Conservation (phyloP, 2,113 vertebrate species). For the Arvicanthis niloticus region DNA sequence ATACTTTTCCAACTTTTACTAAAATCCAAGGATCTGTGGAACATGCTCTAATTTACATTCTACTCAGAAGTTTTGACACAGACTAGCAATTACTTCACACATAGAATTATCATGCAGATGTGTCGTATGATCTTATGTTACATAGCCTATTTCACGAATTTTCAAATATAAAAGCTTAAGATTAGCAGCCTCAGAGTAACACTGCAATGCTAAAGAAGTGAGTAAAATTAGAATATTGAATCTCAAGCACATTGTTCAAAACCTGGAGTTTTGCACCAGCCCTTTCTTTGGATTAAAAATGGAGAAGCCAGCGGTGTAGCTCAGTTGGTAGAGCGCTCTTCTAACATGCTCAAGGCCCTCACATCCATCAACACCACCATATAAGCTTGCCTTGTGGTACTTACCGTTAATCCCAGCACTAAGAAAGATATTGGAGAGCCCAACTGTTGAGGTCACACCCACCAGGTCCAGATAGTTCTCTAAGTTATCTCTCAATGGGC, state of each 20-base stretch:
- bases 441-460: too few relatives aligned
- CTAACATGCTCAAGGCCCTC: neutral
- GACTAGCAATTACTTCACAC: neutral
- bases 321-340: neutral
- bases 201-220: neutral
- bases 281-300: neutral
- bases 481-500: too few relatives aligned
- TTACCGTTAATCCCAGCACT: neutral
- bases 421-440: neutral
- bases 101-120: neutral
- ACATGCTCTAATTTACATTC: neutral
- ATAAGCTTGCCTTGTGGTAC: neutral
- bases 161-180: neutral
- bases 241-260: neutral
- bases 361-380: neutral
- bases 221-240: neutral
- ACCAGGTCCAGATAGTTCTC: too few relatives aligned
- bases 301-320: neutral
- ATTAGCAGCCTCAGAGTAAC: neutral
- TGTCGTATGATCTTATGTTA: neutral
- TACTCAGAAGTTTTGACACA: neutral
- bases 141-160: neutral
- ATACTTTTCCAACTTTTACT: neutral
- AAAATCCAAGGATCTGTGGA: neutral
- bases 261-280: neutral